A percentile compares a stretch with the other conserved stretches of the same genome.
Evolutionary conservation across 2,888 invertebrate genomes (phyloP).

Genomic region (Coenonympha glycerion): DNA sequence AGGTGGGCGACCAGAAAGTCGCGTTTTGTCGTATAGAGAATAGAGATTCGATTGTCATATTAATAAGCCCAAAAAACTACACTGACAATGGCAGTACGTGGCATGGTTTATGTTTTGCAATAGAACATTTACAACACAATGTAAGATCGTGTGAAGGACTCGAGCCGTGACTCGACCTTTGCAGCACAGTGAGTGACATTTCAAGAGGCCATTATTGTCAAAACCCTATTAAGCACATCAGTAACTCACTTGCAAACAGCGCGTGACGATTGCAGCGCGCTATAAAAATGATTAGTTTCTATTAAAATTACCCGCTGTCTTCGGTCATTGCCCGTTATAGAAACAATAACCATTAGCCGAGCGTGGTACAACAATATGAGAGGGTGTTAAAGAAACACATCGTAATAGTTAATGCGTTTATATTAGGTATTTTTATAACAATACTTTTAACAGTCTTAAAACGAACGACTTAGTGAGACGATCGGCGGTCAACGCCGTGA

Average conservation of each 20-base stretch:
- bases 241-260: constrained; percentile 29
- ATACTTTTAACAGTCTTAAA: constrained; percentile 76
- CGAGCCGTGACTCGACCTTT: constrained; percentile 38
- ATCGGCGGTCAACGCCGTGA: constrained; percentile 58
- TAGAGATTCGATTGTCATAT: constrained; percentile 15
- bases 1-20: constrained; percentile 22
- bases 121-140: constrained; percentile 34
- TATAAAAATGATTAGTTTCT: constrained; percentile 28
- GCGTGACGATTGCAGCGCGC: constrained; percentile 25
- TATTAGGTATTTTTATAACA: constrained; percentile 72
- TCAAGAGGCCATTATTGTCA: constrained; percentile 33
- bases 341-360: constrained; percentile 14
- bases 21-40: neutral
- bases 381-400: constrained; percentile 30
- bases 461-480: constrained; percentile 68
- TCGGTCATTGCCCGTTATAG: constrained; percentile 18
- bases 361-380: neutral
- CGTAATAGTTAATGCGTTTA: constrained; percentile 51
- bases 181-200: constrained; percentile 38
- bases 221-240: constrained; percentile 31
- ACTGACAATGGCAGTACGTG: constrained; percentile 33
- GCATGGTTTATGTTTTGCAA: constrained; percentile 33
- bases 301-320: constrained; percentile 29
- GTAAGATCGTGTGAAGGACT: constrained; percentile 36
- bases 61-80: constrained; percentile 22